phyloP scores from a whole-genome alignment of 2,797 vertebrate species.

The Manis pentadactyla region DNA sequence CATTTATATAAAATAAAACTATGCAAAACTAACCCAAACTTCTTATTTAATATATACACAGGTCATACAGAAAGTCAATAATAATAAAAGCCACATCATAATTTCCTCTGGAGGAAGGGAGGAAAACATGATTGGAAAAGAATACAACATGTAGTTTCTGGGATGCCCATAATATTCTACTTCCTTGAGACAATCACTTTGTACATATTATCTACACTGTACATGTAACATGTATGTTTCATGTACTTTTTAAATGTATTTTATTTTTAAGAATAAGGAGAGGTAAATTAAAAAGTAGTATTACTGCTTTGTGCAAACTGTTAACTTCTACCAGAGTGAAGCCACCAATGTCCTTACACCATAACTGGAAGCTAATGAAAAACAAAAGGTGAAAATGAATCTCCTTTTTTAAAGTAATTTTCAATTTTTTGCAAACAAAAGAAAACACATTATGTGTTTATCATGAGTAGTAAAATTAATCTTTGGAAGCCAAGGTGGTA shows the following conservation, averaged over 20 bases:
- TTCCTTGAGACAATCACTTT: background rate
- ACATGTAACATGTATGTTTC: background rate
- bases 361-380: background rate
- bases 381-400: background rate
- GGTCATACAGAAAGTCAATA: background rate
- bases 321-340: background rate
- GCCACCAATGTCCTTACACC: background rate
- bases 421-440: background rate
- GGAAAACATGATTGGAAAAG: background rate
- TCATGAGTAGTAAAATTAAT: background rate
- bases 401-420: background rate
- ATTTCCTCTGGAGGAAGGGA: background rate
- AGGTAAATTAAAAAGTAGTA: background rate
- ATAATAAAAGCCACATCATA: background rate
- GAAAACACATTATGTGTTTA: background rate
- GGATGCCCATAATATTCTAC: background rate
- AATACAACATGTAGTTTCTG: background rate
- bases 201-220: background rate
- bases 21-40: background rate
- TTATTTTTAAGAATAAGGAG: background rate
- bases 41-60: background rate
- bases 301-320: background rate
- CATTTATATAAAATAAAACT: conserved; percentile 11
- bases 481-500: background rate
- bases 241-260: background rate